Conservation (phyloP, 1,140 invertebrate genomes). For the Pachyrhynchus sulphureomaculatus region DNA sequence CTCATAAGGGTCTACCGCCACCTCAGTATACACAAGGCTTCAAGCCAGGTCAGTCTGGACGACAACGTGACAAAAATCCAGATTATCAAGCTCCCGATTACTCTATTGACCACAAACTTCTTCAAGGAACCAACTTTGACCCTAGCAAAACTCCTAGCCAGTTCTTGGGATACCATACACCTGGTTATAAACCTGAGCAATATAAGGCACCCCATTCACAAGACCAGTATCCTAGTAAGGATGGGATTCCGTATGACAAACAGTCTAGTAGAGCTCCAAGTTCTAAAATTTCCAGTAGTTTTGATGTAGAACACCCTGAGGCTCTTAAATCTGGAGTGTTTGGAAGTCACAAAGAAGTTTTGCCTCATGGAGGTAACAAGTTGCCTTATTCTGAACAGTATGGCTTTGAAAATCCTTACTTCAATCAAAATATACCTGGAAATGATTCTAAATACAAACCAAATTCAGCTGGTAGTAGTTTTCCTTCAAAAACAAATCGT, state of each 20-base stretch:
- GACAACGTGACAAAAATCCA: background rate
- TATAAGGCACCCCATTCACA: background rate
- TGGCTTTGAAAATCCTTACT: slow-evolving; percentile 26
- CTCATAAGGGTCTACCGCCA: background rate
- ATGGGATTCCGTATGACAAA: background rate
- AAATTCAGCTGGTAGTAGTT: background rate
- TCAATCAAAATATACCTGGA: slow-evolving; percentile 9
- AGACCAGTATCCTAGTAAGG: too few relatives aligned
- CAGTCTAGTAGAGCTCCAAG: background rate
- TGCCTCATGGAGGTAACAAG: background rate
- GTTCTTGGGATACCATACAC: slow-evolving; percentile 6
- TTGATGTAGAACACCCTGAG: background rate
- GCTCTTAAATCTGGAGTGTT: background rate
- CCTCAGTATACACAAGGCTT: slow-evolving; percentile 5
- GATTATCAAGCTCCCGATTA: background rate
- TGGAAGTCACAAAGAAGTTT: background rate
- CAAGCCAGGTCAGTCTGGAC: background rate
- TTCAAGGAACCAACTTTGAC: slow-evolving; percentile 31
- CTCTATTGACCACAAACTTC: slow-evolving; percentile 19
- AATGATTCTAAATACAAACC: slow-evolving; percentile 4
- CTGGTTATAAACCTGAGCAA: background rate
- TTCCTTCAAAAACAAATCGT: too few relatives aligned
- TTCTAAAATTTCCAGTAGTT: background rate
- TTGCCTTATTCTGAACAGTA: background rate
- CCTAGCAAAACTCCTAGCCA: slow-evolving; percentile 28